phyloP scores from a whole-genome alignment of 2,113 vertebrate species.

The Typhlomys cinereus region DNA sequence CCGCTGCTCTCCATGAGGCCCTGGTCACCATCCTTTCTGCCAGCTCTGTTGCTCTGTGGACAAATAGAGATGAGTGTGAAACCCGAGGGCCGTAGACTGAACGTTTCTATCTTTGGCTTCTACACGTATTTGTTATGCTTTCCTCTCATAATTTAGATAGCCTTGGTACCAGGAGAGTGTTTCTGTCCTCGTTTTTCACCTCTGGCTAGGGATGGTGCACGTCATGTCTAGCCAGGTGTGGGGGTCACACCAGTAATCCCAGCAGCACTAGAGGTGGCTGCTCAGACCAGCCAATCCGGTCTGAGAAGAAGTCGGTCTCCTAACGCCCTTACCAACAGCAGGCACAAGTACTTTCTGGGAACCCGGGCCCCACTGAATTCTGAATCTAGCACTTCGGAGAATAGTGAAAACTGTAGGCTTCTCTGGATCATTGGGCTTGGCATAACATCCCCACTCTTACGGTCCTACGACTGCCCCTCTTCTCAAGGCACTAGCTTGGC shows the following conservation, averaged over 20 bases:
- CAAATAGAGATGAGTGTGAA: conserved; percentile 17
- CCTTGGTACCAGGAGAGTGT: not conserved
- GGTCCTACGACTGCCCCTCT: not conserved
- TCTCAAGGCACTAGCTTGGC: not conserved
- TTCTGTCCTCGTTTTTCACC: not conserved
- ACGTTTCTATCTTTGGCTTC: not conserved
- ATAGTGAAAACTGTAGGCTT: no score
- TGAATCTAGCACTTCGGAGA: no score
- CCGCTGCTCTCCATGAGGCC: no score
- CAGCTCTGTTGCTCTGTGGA: conserved; percentile 86
- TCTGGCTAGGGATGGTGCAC: not conserved
- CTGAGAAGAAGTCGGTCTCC: no score
- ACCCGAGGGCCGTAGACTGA: no score
- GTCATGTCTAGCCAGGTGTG: no score
- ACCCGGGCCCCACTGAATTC: no score
- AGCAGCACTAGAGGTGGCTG: not conserved
- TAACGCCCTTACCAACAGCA: no score
- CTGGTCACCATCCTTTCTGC: conserved; percentile 87
- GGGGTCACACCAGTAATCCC: not conserved
- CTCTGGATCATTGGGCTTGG: no score
- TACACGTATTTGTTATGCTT: not conserved
- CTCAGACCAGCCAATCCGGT: not conserved
- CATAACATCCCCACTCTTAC: no score
- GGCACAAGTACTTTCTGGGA: no score
- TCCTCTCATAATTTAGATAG: not conserved